Evolutionary conservation across 1,140 invertebrate genomes (phyloP).

Genomic region (Psilanteris sp.): DNA sequence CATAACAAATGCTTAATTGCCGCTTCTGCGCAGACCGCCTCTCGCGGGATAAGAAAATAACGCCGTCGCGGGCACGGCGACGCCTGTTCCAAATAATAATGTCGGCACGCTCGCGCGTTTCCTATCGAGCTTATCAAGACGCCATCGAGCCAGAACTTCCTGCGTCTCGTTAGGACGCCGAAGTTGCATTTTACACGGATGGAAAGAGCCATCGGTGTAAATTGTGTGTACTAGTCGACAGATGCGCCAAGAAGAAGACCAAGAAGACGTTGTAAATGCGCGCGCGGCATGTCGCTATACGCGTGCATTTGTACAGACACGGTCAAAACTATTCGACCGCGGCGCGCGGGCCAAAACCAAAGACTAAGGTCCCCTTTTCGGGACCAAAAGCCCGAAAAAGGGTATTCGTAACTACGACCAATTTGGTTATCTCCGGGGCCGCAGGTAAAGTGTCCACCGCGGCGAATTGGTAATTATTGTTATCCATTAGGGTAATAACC

Average conservation of each 20-base stretch:
- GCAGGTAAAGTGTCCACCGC: too few relatives aligned
- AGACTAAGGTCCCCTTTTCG: too few relatives aligned
- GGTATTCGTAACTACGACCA: too few relatives aligned
- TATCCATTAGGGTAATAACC: too few relatives aligned
- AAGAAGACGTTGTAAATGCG: constrained; percentile 47
- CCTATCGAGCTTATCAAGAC: constrained; percentile 56
- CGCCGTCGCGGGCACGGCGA: constrained; percentile 5
- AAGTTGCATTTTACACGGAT: constrained; percentile 52
- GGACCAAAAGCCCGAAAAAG: too few relatives aligned
- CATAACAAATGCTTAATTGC: constrained; percentile 59
- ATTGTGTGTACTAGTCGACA: constrained; percentile 50
- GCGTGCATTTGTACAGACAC: constrained; percentile 31
- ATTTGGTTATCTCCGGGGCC: too few relatives aligned
- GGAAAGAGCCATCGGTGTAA: constrained; percentile 58
- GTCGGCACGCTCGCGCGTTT: constrained; percentile 25
- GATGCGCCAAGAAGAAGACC: constrained; percentile 34
- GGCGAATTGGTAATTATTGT: too few relatives aligned
- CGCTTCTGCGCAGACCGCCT: constrained; percentile 17
- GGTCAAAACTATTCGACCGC: constrained; percentile 6
- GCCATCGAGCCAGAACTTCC: constrained; percentile 48
- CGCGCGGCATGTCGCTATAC: constrained; percentile 34
- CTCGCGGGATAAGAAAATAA: background rate
- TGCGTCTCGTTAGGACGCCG: constrained; percentile 51
- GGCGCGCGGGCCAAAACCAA: too few relatives aligned
- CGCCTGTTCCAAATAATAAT: constrained; percentile 33